Conservation (phyloP, 2,797 vertebrate species). For the Cossypha caffra region DNA sequence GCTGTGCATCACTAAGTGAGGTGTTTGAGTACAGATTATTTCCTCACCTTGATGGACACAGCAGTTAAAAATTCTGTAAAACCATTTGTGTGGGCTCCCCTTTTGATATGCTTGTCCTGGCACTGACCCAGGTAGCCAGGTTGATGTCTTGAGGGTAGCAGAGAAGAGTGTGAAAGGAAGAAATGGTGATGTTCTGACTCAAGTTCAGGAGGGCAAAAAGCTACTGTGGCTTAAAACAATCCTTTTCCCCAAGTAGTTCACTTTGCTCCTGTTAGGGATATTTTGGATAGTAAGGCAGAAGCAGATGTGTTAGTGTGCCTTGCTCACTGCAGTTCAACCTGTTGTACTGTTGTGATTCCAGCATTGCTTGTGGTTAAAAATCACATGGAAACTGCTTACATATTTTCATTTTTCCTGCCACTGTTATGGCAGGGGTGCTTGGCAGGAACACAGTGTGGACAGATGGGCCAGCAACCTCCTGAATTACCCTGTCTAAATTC, state of each 20-base stretch:
- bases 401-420: background rate
- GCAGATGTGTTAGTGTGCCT: background rate
- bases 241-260: background rate
- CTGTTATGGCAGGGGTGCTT: background rate
- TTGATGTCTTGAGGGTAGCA: background rate
- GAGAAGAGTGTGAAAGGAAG: background rate
- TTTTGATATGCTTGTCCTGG: rapidly evolving
- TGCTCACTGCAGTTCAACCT: background rate
- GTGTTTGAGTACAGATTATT: background rate
- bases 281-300: background rate
- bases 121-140: rapidly evolving
- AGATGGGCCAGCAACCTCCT: background rate
- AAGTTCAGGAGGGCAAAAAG: background rate
- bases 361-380: background rate
- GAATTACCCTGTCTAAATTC: background rate
- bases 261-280: background rate
- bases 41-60: background rate
- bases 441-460: background rate
- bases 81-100: rapidly evolving
- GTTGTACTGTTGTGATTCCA: background rate
- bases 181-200: background rate
- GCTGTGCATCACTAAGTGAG: rapidly evolving
- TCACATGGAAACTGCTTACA: background rate
- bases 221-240: background rate
- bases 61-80: background rate